These are phyloP conservation scores for Sturnus vulgaris DNA, from an alignment of 2,113 vertebrate species.

Conservation along the genomic window DNA sequence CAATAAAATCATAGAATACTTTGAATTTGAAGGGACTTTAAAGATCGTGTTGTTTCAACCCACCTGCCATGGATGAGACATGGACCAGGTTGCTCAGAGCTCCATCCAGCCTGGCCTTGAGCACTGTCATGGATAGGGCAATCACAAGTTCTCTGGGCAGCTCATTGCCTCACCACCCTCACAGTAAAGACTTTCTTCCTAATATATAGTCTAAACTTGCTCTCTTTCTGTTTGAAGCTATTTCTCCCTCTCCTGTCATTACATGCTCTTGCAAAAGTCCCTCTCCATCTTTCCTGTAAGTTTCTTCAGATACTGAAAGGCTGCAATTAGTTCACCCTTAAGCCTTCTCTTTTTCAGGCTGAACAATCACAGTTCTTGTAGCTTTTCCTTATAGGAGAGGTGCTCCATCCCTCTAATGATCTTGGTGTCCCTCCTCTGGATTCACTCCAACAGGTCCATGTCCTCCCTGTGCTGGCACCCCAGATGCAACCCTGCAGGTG, in stretches of 20 bases:
- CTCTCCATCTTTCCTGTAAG: not conserved
- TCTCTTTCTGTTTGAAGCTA: not conserved
- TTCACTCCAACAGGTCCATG: accelerated
- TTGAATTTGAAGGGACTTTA: not conserved
- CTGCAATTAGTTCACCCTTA: not conserved
- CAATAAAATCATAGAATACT: not conserved
- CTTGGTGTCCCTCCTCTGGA: not conserved
- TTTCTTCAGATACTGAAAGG: not conserved
- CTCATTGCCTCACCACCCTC: not conserved
- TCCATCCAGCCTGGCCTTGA: not conserved
- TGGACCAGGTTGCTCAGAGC: not conserved
- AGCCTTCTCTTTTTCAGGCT: not conserved
- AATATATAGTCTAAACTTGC: not conserved
- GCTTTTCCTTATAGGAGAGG: not conserved
- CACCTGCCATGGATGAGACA: not conserved
- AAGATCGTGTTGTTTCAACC: not conserved
- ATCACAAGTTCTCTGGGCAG: not conserved
- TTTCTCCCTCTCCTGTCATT: not conserved
- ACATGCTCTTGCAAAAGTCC: not conserved
- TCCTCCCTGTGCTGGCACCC: not conserved
- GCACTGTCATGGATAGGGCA: not conserved
- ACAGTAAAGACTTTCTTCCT: not conserved
- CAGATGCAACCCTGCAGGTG: not conserved
- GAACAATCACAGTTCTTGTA: not conserved
- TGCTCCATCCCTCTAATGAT: not conserved